Conservation (phyloP, 2,797 vertebrate genomes). For the Geotrypetes seraphini region DNA sequence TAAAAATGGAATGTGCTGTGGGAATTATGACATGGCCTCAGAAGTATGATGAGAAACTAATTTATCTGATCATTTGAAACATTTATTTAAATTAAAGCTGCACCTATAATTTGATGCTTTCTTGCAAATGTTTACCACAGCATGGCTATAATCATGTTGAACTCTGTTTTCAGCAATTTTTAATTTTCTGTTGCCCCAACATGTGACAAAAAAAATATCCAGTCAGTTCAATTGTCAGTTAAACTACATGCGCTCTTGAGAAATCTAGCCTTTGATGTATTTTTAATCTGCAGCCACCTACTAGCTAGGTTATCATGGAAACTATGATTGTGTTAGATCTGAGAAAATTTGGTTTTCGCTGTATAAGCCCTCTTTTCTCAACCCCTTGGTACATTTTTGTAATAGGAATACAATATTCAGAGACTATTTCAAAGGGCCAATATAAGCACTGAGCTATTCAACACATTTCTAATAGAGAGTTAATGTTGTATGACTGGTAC, state of each 20-base stretch:
- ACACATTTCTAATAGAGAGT: background rate
- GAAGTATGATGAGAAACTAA: too few relatives aligned
- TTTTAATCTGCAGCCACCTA: background rate
- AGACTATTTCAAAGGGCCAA: background rate
- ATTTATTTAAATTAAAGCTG: too few relatives aligned
- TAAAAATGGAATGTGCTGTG: too few relatives aligned
- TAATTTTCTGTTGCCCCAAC: background rate
- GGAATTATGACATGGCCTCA: too few relatives aligned
- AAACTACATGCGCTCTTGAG: background rate
- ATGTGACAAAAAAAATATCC: background rate
- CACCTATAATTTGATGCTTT: too few relatives aligned
- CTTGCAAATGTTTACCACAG: too few relatives aligned
- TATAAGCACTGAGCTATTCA: constrained; percentile 1
- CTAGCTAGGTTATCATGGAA: background rate
- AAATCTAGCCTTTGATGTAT: background rate
- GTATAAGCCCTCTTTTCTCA: too few relatives aligned
- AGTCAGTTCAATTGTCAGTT: background rate
- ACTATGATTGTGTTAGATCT: background rate
- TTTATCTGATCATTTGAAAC: too few relatives aligned
- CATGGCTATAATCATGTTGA: background rate
- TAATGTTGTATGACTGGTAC: background rate
- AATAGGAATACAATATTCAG: background rate
- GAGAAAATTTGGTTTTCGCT: background rate
- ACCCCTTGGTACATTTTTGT: background rate
- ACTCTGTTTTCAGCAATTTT: background rate